Evolutionary conservation across 37 sponge, comb jelly and placozoan species (phyloP), one percentile per base, ranked within the genome.

Genomic region (Halichondria panicea): DNA sequence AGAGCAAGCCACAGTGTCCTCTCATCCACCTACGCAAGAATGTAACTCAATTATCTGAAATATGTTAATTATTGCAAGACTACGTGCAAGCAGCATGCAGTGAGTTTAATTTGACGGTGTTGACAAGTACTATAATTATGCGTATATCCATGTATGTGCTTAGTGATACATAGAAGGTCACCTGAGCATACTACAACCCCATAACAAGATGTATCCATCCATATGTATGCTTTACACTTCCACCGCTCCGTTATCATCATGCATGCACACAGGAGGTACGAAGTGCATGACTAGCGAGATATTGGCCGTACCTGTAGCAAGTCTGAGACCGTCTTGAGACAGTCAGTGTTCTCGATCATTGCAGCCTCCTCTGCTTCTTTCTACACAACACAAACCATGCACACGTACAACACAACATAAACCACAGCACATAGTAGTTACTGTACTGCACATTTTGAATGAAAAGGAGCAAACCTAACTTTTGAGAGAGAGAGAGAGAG

Each of bases 1-100:
- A 93, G 87, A 21, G 89, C 82, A 1, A 54, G 35, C 7, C 54
- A 44, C 24, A 93, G 87, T 0, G 79, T 91, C 46, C 38, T 45
- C 55, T 68, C 72, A 38, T 88, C 73, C 24, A 88, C 88, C 77
- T 80, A 38, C 68, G 43, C 43, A 40, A 2, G n/a, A 21, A 27
- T 8, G n/a, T 24, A 48, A 18, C 15, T 18, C 52, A 18, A 48
- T 11, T 18, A 11, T 18, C 52, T 18, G 11, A 11, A 48, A 11
- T 48, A 18, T 48, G 13, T 48, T 18, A 48, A 18, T 48, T 15
- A 48, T 48, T 48, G 13, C 52, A 18, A 18, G 13, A 48, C 52
- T 48, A 48, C 15, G 52, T 48, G 52, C 15, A 15, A 18, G 52
- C 52, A 48, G 52, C 15, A 48, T 48, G 15, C 13, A 18, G 52